Conservation (phyloP, 2,797 vertebrate species). For the Leuciscus waleckii region DNA sequence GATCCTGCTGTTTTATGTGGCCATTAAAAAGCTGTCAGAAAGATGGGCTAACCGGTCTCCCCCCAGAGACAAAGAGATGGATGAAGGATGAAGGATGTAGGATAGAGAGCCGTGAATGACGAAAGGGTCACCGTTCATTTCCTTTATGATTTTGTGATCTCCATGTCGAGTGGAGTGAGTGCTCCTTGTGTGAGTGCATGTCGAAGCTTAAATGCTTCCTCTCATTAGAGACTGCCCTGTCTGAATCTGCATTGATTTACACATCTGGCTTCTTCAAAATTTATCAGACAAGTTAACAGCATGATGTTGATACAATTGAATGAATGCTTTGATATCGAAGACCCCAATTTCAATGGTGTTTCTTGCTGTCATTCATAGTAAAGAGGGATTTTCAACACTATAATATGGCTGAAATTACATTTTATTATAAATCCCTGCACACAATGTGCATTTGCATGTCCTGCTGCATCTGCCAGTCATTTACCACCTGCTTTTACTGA, state of each 20-base stretch:
- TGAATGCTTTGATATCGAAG: constrained; percentile 10
- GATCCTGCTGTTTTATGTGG: constrained; percentile 49
- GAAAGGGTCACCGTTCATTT: constrained; percentile 46
- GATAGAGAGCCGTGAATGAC: constrained; percentile 34
- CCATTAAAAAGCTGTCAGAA: constrained; percentile 56
- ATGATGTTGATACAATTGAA: constrained; percentile 16
- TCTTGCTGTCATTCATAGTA: background rate
- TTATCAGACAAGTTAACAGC: background rate
- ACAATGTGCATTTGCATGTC: background rate
- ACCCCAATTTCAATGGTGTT: background rate
- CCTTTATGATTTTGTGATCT: constrained; percentile 46
- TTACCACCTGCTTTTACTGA: constrained; percentile 6
- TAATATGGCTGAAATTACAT: background rate
- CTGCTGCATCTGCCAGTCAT: constrained; percentile 3
- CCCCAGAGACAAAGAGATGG: constrained; percentile 36
- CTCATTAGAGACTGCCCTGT: constrained; percentile 13
- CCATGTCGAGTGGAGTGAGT: background rate
- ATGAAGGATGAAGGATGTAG: constrained; percentile 24
- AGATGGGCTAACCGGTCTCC: constrained; percentile 48
- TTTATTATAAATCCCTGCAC: background rate
- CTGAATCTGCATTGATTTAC: constrained; percentile 23
- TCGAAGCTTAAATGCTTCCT: constrained; percentile 45
- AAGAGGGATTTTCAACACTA: background rate
- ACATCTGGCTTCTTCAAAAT: constrained; percentile 3
- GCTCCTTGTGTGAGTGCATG: background rate